These are phyloP conservation scores for Leptoclinus maculatus DNA, from an alignment of 2,797 vertebrate genomes.

Conservation along the genomic window DNA sequence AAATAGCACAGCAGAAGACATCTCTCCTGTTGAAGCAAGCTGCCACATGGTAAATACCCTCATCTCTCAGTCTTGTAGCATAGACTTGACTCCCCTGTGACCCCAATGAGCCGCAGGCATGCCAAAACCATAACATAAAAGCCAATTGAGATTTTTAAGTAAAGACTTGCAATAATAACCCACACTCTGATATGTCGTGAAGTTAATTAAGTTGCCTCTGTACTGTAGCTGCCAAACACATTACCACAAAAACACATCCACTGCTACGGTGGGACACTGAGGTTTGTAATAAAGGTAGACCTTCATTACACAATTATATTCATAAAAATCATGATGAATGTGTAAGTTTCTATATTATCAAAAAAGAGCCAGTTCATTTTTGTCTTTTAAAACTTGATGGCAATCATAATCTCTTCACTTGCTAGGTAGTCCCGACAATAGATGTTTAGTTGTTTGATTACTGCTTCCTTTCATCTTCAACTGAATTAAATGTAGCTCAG, in stretches of 20 bases:
- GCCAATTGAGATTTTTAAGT: conserved; percentile 19
- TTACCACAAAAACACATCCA: conserved; percentile 20
- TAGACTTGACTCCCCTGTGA: conserved; percentile 50
- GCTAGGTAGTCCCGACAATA: background rate
- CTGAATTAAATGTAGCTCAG: too few species aligned
- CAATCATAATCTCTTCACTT: background rate
- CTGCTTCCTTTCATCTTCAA: background rate
- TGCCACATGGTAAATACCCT: conserved; percentile 40
- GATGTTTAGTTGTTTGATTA: background rate
- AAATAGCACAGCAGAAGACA: background rate
- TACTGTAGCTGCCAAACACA: conserved; percentile 22
- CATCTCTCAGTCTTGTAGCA: conserved; percentile 12
- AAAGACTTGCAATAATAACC: conserved; percentile 30
- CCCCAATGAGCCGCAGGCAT: conserved; percentile 44
- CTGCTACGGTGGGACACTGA: background rate
- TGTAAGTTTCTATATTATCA: background rate
- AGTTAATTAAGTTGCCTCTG: conserved; percentile 45
- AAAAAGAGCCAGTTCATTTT: background rate
- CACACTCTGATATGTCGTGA: conserved; percentile 47
- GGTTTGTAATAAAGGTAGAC: background rate
- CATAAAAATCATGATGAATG: background rate
- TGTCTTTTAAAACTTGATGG: background rate
- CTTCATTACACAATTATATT: too few species aligned
- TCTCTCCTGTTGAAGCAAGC: conserved; percentile 24
- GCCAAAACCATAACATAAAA: conserved; percentile 60